Percentiles rank a stretch among this genome's conserved stretches.
These are phyloP conservation scores for Noturus placidus DNA, from an alignment of 2,113 vertebrate species.

Conservation along the genomic window DNA sequence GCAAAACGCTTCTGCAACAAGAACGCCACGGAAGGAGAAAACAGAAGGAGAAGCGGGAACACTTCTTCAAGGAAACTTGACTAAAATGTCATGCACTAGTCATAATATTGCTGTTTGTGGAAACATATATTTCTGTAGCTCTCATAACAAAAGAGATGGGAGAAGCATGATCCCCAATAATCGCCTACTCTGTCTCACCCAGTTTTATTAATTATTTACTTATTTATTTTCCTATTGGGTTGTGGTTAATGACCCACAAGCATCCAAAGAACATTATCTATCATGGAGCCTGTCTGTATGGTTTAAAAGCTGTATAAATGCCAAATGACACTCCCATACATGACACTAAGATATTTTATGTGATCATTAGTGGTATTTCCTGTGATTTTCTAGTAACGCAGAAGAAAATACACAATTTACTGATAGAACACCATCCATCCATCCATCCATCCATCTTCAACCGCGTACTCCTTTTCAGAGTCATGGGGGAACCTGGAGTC, in stretches of 20 bases:
- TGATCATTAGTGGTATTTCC: constrained; percentile 50
- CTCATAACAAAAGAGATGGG: neutral
- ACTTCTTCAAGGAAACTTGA: constrained; percentile 7
- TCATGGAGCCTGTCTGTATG: neutral
- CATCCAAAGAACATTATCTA: constrained; percentile 11
- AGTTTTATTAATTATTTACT: too few relatives aligned
- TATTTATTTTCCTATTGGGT: too few relatives aligned
- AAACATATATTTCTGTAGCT: neutral
- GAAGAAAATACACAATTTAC: neutral
- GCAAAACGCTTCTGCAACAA: constrained; percentile 52
- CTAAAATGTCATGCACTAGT: neutral
- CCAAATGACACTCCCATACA: constrained; percentile 25
- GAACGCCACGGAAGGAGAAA: neutral
- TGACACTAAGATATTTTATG: constrained; percentile 3
- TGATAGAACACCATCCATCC: neutral
- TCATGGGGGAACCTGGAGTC: too few relatives aligned
- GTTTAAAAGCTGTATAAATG: constrained; percentile 40
- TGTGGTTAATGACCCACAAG: neutral
- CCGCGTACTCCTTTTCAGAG: too few relatives aligned
- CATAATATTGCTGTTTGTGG: neutral
- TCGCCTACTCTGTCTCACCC: neutral
- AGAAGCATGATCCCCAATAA: neutral
- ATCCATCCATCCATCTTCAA: too few relatives aligned
- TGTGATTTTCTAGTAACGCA: constrained; percentile 10
- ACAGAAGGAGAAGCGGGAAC: neutral